Percentiles rank a stretch among this genome's conserved stretches.
phyloP scores from a whole-genome alignment of 2,113 vertebrate species.

The Labeo catla region DNA sequence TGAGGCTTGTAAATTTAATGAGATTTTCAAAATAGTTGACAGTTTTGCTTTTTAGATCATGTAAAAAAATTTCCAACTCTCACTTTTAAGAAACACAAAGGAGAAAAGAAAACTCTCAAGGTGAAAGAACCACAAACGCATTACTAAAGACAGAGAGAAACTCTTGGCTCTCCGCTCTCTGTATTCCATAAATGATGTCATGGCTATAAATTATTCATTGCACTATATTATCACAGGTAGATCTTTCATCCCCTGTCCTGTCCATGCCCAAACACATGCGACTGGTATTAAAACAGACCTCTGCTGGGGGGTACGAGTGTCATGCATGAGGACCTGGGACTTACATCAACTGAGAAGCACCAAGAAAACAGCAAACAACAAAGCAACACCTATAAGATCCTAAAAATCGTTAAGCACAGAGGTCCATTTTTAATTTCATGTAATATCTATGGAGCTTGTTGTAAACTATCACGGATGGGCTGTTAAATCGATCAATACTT shows the following conservation, averaged over 20 bases:
- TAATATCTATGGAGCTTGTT: constrained; percentile 9
- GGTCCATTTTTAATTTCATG: constrained; percentile 4
- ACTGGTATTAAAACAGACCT: constrained; percentile 46
- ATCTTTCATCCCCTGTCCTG: neutral
- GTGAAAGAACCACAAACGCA: neutral
- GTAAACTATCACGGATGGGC: neutral
- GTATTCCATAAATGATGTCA: neutral
- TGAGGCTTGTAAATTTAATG: neutral
- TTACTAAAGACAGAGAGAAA: constrained; percentile 5
- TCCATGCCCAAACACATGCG: constrained; percentile 62
- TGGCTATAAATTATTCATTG: neutral
- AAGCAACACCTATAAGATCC: neutral
- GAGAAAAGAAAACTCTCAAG: neutral
- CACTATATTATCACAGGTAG: neutral
- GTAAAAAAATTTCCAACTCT: neutral
- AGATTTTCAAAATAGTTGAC: neutral
- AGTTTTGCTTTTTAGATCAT: neutral
- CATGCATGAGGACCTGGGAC: constrained; percentile 29
- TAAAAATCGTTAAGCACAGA: neutral
- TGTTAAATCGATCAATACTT: constrained; percentile 2
- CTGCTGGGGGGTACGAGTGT: constrained; percentile 21
- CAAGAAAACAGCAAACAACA: neutral
- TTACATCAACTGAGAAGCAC: neutral
- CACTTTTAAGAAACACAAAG: neutral
- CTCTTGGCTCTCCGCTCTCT: neutral